Evolutionary conservation across 2,888 invertebrate genomes (phyloP).

Genomic region (Agelastica alni): DNA sequence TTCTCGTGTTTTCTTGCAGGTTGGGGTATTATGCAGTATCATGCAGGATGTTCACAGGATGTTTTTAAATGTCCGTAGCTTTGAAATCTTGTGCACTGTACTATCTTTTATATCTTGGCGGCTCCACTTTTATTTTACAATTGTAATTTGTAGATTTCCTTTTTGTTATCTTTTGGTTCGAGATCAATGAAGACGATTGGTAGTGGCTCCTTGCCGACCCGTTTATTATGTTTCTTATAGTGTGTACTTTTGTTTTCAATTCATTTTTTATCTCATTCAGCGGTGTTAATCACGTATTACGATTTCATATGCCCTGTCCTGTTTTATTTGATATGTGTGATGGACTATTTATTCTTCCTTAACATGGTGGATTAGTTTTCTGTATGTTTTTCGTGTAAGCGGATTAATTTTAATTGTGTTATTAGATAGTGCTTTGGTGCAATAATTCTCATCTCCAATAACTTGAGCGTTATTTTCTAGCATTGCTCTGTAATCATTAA

Average conservation of each 20-base stretch:
- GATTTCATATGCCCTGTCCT: conserved; percentile 3
- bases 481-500: conserved; percentile 4
- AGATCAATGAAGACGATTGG: background rate
- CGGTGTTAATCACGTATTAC: conserved; percentile 4
- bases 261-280: background rate
- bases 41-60: no score
- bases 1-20: no score
- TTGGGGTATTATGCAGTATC: no score
- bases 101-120: no score
- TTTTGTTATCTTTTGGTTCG: background rate
- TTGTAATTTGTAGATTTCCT: background rate
- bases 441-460: background rate
- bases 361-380: background rate
- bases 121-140: no score
- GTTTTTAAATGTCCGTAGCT: no score
- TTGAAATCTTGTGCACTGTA: no score
- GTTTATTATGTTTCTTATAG: background rate
- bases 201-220: background rate
- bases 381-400: background rate
- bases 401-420: conserved; percentile 6
- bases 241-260: background rate
- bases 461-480: background rate
- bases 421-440: conserved; percentile 2
- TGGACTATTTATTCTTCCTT: conserved; percentile 4
- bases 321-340: conserved; percentile 8